These are phyloP conservation scores for Merluccius polli DNA, from an alignment of 2,797 vertebrate genomes.

Conservation along the genomic window DNA sequence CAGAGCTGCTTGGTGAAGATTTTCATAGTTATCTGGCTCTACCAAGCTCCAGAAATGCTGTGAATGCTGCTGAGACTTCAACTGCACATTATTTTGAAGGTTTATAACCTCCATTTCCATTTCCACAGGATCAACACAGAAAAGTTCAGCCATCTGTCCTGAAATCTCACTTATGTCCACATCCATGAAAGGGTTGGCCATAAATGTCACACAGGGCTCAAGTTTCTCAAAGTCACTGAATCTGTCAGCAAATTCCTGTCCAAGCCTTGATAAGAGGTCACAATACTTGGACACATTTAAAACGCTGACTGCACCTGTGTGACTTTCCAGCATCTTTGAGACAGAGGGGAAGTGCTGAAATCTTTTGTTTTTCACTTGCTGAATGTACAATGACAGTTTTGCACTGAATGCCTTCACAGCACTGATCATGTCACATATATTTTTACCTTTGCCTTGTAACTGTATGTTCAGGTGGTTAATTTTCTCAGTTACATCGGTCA, in stretches of 20 bases:
- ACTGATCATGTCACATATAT: constrained; percentile 29
- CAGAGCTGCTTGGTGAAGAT: no score
- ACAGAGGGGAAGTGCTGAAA: constrained; percentile 27
- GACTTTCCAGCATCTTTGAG: constrained; percentile 20
- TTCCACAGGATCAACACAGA: no score
- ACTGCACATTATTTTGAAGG: no score
- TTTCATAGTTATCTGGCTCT: no score
- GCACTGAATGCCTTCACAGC: constrained; percentile 26
- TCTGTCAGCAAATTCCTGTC: constrained; percentile 5
- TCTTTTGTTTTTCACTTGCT: constrained; percentile 22
- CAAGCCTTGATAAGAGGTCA: constrained; percentile 24
- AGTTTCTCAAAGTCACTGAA: constrained; percentile 25
- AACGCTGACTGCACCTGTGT: constrained; percentile 1
- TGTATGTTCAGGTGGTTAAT: constrained; percentile 29
- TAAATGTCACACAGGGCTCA: constrained; percentile 22
- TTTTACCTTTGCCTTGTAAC: constrained; percentile 32
- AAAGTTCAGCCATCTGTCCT: no score
- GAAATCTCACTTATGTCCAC: constrained; percentile 8
- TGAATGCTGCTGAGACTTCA: no score
- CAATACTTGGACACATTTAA: constrained; percentile 17
- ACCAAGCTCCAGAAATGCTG: no score
- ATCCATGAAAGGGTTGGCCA: constrained; percentile 22
- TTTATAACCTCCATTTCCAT: no score
- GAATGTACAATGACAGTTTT: constrained; percentile 25
- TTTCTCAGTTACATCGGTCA: constrained; percentile 41